Conservation (phyloP, 2,113 vertebrate species). For the Sylvietta virens region DNA sequence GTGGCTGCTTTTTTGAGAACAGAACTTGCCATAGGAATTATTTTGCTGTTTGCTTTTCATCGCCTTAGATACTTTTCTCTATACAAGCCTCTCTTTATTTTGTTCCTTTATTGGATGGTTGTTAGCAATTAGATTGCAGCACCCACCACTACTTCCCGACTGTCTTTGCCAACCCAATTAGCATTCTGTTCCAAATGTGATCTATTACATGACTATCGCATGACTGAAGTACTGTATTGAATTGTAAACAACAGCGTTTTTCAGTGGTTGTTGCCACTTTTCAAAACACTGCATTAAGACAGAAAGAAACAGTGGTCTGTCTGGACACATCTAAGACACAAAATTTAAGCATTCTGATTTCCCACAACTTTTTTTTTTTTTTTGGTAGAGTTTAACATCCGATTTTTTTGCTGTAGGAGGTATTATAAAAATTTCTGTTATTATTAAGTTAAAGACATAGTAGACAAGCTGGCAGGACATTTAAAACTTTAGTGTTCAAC, state of each 20-base stretch:
- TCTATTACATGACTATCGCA: neutral
- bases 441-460: neutral
- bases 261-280: neutral
- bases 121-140: neutral
- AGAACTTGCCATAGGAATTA: neutral
- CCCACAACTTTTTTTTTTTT: neutral
- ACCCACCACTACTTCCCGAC: neutral
- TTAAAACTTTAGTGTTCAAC: neutral
- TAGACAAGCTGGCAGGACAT: neutral
- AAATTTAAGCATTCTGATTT: neutral
- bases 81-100: neutral
- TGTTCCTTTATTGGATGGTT: neutral
- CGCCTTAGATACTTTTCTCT: neutral
- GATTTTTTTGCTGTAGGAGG: neutral
- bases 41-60: neutral
- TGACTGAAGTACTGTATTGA: neutral
- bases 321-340: neutral
- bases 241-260: neutral
- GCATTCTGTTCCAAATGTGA: neutral
- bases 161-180: conserved; percentile 11
- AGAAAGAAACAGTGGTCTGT: neutral
- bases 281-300: neutral
- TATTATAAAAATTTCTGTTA: neutral
- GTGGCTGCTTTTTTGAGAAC: neutral
- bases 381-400: neutral